A percentile compares a stretch with the other conserved stretches of the same genome.
Evolutionary conservation across 1,140 invertebrate genomes (phyloP).

Genomic region (Bombus breviceps): DNA sequence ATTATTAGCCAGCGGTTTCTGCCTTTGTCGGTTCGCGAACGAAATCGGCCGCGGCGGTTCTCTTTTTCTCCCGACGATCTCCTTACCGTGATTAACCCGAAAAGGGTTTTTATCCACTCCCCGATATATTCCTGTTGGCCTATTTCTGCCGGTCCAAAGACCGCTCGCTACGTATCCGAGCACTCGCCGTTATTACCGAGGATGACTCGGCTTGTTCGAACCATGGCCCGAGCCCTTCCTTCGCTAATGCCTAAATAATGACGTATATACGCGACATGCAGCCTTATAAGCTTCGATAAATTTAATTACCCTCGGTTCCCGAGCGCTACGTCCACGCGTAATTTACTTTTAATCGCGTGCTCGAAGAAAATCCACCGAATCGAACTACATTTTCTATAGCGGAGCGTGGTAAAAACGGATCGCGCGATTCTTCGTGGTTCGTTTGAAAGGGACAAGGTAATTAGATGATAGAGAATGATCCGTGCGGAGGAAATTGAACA

Average conservation of each 20-base stretch:
- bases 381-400: neutral
- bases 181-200: conserved; percentile 74
- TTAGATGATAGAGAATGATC: neutral
- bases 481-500: conserved; percentile 19
- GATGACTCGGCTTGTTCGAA: conserved; percentile 71
- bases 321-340: neutral
- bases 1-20: conserved; percentile 2
- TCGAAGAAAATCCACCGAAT: neutral
- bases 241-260: conserved; percentile 63
- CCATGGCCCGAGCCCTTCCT: conserved; percentile 21
- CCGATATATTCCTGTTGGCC: conserved; percentile 40
- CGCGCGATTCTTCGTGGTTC: neutral
- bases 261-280: conserved; percentile 56
- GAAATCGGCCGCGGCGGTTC: neutral
- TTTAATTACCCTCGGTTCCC: conserved; percentile 49
- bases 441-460: neutral
- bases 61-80: conserved; percentile 5
- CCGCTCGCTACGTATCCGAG: conserved; percentile 56
- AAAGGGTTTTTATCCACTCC: conserved; percentile 45
- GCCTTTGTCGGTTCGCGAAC: conserved; percentile 22
- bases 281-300: conserved; percentile 62
- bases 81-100: conserved; percentile 49
- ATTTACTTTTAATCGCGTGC: conserved; percentile 44
- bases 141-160: conserved; percentile 42
- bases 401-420: too few species aligned